Evolutionary conservation across 2,888 invertebrate genomes (phyloP), one percentile per base, ranked within the genome.

Genomic region (Diloba caeruleocephala): DNA sequence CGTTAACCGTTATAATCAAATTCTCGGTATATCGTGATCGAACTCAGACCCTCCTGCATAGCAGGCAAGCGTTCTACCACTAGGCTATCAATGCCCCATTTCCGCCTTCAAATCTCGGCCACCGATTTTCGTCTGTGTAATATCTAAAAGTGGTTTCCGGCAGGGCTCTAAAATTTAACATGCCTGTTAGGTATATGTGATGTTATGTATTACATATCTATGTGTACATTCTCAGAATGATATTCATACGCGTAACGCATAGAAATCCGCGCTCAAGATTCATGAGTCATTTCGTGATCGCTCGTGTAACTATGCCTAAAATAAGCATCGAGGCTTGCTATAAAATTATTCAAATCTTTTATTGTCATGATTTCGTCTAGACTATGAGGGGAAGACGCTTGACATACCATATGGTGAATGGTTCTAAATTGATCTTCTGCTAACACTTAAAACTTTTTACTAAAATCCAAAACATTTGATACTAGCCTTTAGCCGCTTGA

Each of bases 341-440:
- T 78, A 66, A 70, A 71, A 74, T 74, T 71, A 65, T 70, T 55
- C 53, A 53, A 52, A 63, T 51, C 48, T 50, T 50, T 64, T 63
- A 55, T 55, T 50, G 32, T 46, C 36, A 49, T 57, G 43, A 34
- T 57, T 63, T 52, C 29, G 68, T 69, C 63, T 69, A 57, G 21
- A 49, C 25, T 34, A 25, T 0, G 1, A 17, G 10, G 10, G 10
- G 9, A 17, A 23, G 14, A 17, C 10, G 15, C 12, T 41, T 13
- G 13, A 10, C 19, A 10, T 10, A 17, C n/a, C n/a, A n/a, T n/a
- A n/a, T n/a, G 7, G 10, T 12, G n/a, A 29, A n/a, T 26, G 8
- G 6, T 28, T 21, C 12, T 0, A 10, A 33, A 28, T 45, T 44
- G 17, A 29, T 36, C n/a, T 19, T 3, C 7, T 10, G 21, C 7